These are phyloP conservation scores for Machimus rusticus DNA, from an alignment of 2,888 invertebrate genomes.

Conservation along the genomic window DNA sequence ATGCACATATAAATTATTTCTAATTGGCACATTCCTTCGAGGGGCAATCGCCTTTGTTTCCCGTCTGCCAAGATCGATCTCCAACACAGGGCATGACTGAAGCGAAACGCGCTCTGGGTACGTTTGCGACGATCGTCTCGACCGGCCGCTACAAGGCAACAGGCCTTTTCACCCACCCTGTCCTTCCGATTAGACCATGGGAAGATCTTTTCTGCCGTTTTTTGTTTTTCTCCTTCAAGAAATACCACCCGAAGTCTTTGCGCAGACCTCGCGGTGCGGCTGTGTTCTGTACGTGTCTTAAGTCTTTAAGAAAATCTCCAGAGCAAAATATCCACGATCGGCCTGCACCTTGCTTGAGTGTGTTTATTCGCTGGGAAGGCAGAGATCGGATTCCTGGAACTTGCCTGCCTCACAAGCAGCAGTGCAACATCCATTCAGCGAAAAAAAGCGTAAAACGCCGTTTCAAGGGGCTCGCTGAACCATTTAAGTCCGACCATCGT, in stretches of 20 bases:
- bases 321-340: constrained; percentile 21
- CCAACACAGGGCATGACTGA: constrained; percentile 9
- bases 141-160: neutral
- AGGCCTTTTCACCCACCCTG: constrained; percentile 32
- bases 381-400: constrained; percentile 46
- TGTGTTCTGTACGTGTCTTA: neutral
- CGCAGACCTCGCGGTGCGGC: neutral
- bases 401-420: constrained; percentile 46
- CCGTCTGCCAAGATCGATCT: constrained; percentile 47
- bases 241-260: constrained; percentile 30
- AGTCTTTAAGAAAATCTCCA: neutral
- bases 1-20: constrained; percentile 52
- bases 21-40: constrained; percentile 53
- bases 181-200: constrained; percentile 39
- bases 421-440: constrained; percentile 26
- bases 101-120: neutral
- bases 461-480: constrained; percentile 23
- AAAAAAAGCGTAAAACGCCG: constrained; percentile 40
- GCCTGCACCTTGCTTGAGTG: constrained; percentile 1
- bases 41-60: constrained; percentile 51
- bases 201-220: constrained; percentile 32
- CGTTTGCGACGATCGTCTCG: neutral
- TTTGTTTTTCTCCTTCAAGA: constrained; percentile 18
- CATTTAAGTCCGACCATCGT: constrained; percentile 30
- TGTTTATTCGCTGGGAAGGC: constrained; percentile 32